Evolutionary conservation across 2,113 vertebrate genomes (phyloP), one percentile per base, ranked within the genome.

Genomic region (Nerophis lumbriciformis): DNA sequence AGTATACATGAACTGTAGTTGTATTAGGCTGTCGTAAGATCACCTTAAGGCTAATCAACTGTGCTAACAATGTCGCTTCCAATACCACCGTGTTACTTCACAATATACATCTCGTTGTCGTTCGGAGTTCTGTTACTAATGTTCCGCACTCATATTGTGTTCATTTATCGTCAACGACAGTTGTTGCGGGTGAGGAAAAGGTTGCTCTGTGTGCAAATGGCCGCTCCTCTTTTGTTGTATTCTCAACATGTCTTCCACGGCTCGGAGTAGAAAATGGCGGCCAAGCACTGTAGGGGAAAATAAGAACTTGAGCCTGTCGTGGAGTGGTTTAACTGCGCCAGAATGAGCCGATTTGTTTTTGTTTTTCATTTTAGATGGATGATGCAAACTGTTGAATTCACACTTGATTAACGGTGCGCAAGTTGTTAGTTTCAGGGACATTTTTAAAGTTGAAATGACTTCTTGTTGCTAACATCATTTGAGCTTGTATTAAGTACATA

Each of bases 211-310:
- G 68, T 70, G 92, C 92, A 97, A 98, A 97, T 98, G 95, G 96
- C 95, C 95, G 94, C 93, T 94, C 89, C 87, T 92, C 93, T 95
- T 96, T 97, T 97, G 93, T 93, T 93, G 80, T 28, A 28, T 94
- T 94, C 91, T 91, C 92, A 95, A 95, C 93, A 98, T 98, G 95
- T 95, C 94, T 92, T 93, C 93, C 93, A 91, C 38, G 88, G 11
- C 88, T 88, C 87, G 76, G 87, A 12, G 84, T 91, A 97, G 93
- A 98, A 98, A 98, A 98, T 98, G 96, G 96, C 96, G 96, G 94
- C 91, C 85, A 88, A 82, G 84, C 82, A 82, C 85, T 68, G 66
- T 81, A 83, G 89, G 90, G 28, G 83, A 92, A 91, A 90, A 90
- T 76, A 85, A 81, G 88, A 89, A 61, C 80, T 81, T 59, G 68